phyloP scores from a whole-genome alignment of 2,888 invertebrate species.

The Phanerotoma sp. region DNA sequence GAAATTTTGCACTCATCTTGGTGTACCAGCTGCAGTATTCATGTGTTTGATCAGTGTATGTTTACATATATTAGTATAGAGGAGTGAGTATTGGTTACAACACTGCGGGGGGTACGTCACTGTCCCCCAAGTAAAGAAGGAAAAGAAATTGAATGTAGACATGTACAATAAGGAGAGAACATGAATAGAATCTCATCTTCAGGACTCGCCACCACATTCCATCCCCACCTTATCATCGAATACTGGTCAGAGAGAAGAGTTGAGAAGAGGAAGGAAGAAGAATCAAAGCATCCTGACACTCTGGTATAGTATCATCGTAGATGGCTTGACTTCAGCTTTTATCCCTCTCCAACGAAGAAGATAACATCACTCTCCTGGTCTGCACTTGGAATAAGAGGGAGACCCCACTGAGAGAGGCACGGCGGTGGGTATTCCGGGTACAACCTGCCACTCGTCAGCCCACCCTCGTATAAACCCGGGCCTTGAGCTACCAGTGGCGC shows the following conservation, averaged over 20 bases:
- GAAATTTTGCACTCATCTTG: no score
- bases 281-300: slow-evolving; percentile 46
- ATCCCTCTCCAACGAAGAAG: slow-evolving; percentile 46
- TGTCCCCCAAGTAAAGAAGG: slow-evolving; percentile 45
- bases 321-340: slow-evolving; percentile 51
- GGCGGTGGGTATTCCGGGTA: slow-evolving; percentile 56
- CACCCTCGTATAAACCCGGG: slow-evolving; percentile 47
- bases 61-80: background rate
- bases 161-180: slow-evolving; percentile 1
- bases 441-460: slow-evolving; percentile 57
- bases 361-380: slow-evolving; percentile 20
- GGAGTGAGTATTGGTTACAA: slow-evolving; percentile 22
- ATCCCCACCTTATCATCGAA: slow-evolving; percentile 29
- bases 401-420: slow-evolving; percentile 53
- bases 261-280: slow-evolving; percentile 18
- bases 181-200: slow-evolving; percentile 4
- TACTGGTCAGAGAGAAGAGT: background rate
- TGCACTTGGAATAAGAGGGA: slow-evolving; percentile 33
- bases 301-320: slow-evolving; percentile 53
- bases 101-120: slow-evolving; percentile 54
- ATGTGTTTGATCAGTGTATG: no score
- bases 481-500: slow-evolving; percentile 18
- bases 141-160: slow-evolving; percentile 6
- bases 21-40: no score
- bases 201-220: slow-evolving; percentile 50